Evolutionary conservation across 2,888 invertebrate species (phyloP).

Genomic region (Volucella bombylans): DNA sequence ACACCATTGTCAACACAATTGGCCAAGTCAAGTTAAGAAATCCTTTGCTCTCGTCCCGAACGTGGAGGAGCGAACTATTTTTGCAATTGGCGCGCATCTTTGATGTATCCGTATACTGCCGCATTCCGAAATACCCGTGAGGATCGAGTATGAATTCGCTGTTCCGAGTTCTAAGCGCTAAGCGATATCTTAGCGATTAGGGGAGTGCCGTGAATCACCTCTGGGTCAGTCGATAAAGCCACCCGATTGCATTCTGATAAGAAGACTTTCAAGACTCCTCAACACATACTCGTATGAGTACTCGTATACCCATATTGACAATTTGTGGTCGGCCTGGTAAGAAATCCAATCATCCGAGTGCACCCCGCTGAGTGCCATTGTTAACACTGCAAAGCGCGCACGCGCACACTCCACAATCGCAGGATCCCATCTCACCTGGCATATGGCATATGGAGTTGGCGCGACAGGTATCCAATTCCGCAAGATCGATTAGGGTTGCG

Average conservation of each 20-base stretch:
- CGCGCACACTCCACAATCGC: conserved; percentile 69
- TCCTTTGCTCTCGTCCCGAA: conserved; percentile 2
- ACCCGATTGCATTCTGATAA: conserved; percentile 72
- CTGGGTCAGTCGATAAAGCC: conserved; percentile 71
- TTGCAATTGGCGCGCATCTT: conserved; percentile 50
- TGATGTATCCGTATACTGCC: conserved; percentile 57
- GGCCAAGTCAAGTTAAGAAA: conserved; percentile 3
- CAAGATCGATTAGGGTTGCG: conserved; percentile 73
- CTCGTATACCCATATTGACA: conserved; percentile 52
- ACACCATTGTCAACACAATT: conserved; percentile 12
- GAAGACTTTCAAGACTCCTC: conserved; percentile 18
- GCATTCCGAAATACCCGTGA: conserved; percentile 45
- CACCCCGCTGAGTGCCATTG: conserved; percentile 70
- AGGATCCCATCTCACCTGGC: conserved; percentile 64
- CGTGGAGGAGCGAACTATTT: conserved; percentile 55
- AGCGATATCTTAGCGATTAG: conserved; percentile 55
- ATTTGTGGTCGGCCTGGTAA: conserved; percentile 62
- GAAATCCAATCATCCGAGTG: conserved; percentile 69
- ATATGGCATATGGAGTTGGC: conserved; percentile 52
- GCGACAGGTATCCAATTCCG: conserved; percentile 74
- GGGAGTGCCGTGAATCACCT: conserved; percentile 73
- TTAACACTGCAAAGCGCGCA: conserved; percentile 70
- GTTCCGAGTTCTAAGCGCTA: neutral
- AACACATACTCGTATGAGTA: neutral
- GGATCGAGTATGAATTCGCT: neutral